phyloP scores from a whole-genome alignment of 1,140 invertebrate species.

The Nilaparvata lugens region DNA sequence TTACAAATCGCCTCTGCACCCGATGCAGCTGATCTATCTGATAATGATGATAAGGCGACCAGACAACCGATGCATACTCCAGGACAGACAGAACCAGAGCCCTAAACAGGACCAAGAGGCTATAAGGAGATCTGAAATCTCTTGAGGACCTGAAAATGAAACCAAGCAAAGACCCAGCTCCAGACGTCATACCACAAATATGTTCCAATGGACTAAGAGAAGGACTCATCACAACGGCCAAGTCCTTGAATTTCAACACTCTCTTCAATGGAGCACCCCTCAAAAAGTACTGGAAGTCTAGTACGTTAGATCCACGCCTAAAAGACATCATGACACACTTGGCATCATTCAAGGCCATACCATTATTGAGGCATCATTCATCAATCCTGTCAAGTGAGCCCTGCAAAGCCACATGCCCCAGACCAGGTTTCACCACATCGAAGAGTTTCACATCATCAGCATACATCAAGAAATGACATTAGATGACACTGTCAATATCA shows the following conservation, averaged over 20 bases:
- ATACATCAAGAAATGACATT: background rate
- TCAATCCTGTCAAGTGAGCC: background rate
- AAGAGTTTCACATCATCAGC: slow-evolving; percentile 8
- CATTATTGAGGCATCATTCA: background rate
- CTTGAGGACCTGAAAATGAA: background rate
- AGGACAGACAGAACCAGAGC: no score
- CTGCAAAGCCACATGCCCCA: background rate
- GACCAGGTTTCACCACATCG: background rate
- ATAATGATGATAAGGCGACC: no score
- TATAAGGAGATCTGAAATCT: no score
- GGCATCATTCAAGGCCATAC: background rate
- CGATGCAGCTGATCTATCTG: no score
- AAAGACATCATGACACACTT: slow-evolving; percentile 1
- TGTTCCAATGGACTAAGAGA: background rate
- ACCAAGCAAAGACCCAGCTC: background rate
- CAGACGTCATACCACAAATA: background rate
- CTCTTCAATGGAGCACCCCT: background rate
- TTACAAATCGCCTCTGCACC: no score
- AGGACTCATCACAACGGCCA: background rate
- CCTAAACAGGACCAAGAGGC: no score
- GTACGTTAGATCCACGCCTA: background rate
- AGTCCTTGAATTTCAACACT: background rate
- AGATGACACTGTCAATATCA: slow-evolving; percentile 3
- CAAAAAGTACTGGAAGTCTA: background rate
- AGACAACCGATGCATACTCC: no score